Conservation (phyloP, 2,888 invertebrate genomes). For the Tortrix viridana region DNA sequence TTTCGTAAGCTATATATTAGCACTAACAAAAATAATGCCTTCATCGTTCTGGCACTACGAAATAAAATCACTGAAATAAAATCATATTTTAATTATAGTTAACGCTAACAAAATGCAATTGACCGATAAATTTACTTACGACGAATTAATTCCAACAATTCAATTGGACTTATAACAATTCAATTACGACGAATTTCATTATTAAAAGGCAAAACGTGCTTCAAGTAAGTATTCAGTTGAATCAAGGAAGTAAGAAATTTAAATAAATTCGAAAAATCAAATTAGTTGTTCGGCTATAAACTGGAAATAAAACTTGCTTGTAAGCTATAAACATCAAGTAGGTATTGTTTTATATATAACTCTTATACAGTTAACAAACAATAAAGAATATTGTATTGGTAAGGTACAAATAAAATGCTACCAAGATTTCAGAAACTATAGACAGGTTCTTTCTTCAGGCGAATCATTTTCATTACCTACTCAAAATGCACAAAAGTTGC, state of each 20-base stretch:
- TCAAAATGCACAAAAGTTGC: too few relatives aligned
- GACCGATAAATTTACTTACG: constrained; percentile 49
- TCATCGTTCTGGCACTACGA: constrained; percentile 48
- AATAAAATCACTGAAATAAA: constrained; percentile 34
- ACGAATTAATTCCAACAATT: constrained; percentile 14
- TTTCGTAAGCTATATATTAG: constrained; percentile 44
- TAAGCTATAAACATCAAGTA: constrained; percentile 5
- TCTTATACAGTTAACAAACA: background rate
- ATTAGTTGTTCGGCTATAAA: constrained; percentile 1
- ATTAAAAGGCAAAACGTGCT: background rate
- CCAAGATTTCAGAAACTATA: background rate
- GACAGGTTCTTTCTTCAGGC: too few relatives aligned
- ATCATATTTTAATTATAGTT: constrained; percentile 49
- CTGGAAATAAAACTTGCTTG: constrained; percentile 8
- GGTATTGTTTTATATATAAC: background rate
- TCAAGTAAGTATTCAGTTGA: background rate
- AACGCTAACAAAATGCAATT: constrained; percentile 39
- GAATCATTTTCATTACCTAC: too few relatives aligned
- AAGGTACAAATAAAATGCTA: background rate
- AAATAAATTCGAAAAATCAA: background rate
- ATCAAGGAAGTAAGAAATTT: too few relatives aligned
- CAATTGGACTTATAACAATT: constrained; percentile 19
- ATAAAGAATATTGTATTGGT: background rate
- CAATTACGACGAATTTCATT: constrained; percentile 1
- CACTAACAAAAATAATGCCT: constrained; percentile 48